Evolutionary conservation across 2,113 vertebrate species (phyloP), one percentile per base, ranked within the genome.

Genomic region (Myrmecobius fasciatus): DNA sequence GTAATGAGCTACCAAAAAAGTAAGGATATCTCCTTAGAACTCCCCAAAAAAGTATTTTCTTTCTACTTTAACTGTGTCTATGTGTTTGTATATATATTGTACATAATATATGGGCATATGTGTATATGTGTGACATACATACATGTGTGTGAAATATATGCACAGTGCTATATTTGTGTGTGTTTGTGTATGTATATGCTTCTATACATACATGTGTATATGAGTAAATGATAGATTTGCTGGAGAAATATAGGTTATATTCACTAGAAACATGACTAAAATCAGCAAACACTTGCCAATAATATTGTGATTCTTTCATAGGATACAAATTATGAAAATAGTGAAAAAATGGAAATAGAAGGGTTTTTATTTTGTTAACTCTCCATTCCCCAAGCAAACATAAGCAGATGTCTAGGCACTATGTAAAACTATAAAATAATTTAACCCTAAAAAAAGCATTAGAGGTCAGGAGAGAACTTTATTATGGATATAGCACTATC

Each of bases 371-470:
- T 83, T 83, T 83, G 20, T 43, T 83, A 43, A 22, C 24, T 43
- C 20, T 24, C 17, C n/a, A 83, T 56, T 53, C 25, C 31, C 83
- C 48, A 93, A 28, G 91, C 31, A 95, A 91, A 46, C 56, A n/a
- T 52, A 26, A 89, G 3, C 1, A 49, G 51, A 8, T 91, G 54
- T 3, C 25, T 60, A 88, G 89, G 26, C 51, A 94, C 3, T 49
- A 25, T 89, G 2, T 53, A 25, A 92, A 49, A 17, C 46, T 36
- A 36, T 14, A 53, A 89, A 91, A 93, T 14, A 92, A 52, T 36
- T 24, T 92, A n/a, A 51, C 49, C 49, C 49, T 49, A 92, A 92
- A 96, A 49, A 31, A 96, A 95, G 51, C 91, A 67, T 90, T n/a
- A n/a, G 28, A 1, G 52, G 90, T 36, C 52, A 89, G 47, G 52